Percentiles rank a stretch among this genome's conserved stretches.
Evolutionary conservation across 1,140 invertebrate genomes (phyloP).

Genomic region (Drosophila pallidifrons): DNA sequence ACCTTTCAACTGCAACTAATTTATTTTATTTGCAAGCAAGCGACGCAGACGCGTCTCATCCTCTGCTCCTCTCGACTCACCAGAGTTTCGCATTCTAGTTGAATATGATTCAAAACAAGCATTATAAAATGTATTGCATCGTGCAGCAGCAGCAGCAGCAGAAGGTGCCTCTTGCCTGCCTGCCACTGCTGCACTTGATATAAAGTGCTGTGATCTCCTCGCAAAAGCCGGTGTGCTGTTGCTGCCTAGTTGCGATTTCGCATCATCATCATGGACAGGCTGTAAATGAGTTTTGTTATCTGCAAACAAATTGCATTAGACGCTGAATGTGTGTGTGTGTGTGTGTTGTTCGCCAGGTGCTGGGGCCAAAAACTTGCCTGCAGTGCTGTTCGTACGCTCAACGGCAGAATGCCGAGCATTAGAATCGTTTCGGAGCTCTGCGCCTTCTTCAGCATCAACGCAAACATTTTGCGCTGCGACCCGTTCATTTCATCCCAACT

Average conservation of each 20-base stretch:
- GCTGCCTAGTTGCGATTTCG: slow-evolving; percentile 40
- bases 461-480: slow-evolving; percentile 50
- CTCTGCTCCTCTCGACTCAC: too few species aligned
- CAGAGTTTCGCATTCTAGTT: slow-evolving; percentile 9
- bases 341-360: too few species aligned
- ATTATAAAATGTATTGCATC: slow-evolving; percentile 77
- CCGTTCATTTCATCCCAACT: slow-evolving; percentile 53
- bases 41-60: slow-evolving; percentile 19
- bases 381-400: slow-evolving; percentile 33
- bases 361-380: slow-evolving; percentile 1
- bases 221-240: neutral
- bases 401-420: slow-evolving; percentile 37
- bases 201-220: slow-evolving; percentile 62
- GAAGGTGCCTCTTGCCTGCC: slow-evolving; percentile 15
- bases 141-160: neutral
- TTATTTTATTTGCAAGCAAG: slow-evolving; percentile 80
- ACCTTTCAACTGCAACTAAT: slow-evolving; percentile 82
- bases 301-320: slow-evolving; percentile 72
- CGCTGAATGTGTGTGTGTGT: neutral
- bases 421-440: slow-evolving; percentile 34
- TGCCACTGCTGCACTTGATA: slow-evolving; percentile 55
- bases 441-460: slow-evolving; percentile 32
- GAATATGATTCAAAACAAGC: slow-evolving; percentile 82
- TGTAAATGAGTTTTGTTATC: slow-evolving; percentile 74
- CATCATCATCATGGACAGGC: slow-evolving; percentile 64